Base-by-base conservation (phyloP, 1,140 invertebrate genomes). In the Bilobella aurantiaca region DNA sequence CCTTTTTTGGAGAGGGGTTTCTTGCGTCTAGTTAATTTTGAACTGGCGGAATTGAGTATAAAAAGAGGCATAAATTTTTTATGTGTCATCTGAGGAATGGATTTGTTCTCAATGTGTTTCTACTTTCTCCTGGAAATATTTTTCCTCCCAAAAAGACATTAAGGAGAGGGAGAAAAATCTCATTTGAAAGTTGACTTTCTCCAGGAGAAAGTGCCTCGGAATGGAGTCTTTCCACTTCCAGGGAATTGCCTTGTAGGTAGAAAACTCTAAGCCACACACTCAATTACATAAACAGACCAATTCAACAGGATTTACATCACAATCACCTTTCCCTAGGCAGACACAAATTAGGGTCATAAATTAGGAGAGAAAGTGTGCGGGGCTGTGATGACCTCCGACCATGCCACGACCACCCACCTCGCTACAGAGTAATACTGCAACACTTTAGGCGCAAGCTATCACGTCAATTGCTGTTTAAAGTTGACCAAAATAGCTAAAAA, bases 121-220 rank as follows among this genome's bases (percentile, higher is more conserved):
- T 42, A 8, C 34, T 42, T 42, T 42, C 34, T 42, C 25, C 23
- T 23, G 49, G 12, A 53, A 53, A 53, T 53, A 53, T 53, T 12
- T 53, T 23, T 23, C 49, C 49, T 23, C 21, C 23, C 23, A 12
- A 53, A 53, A 53, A 12, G 49, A 53, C 49, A 53, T 53, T 12
- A 53, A n/a, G n/a, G 23, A 23, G 23, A 53, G 14, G 25, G 14
- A 53, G 25, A 53, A 23, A 53, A 53, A 53, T 53, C 49, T 53
- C 49, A 53, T 53, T 53, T 53, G 49, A 5, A 53, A 53, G 12
- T 53, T 53, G 49, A 16, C 49, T 53, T 53, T 53, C 23, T 23
- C 34, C 34, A 42, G 8, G 8, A 12, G 34, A 12, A 42, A 42
- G 34, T n/a, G n/a, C n/a, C n/a, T n/a, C n/a, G 34, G 34, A 42